phyloP scores from a whole-genome alignment of 2,113 vertebrate species.

The Lagopus muta region DNA sequence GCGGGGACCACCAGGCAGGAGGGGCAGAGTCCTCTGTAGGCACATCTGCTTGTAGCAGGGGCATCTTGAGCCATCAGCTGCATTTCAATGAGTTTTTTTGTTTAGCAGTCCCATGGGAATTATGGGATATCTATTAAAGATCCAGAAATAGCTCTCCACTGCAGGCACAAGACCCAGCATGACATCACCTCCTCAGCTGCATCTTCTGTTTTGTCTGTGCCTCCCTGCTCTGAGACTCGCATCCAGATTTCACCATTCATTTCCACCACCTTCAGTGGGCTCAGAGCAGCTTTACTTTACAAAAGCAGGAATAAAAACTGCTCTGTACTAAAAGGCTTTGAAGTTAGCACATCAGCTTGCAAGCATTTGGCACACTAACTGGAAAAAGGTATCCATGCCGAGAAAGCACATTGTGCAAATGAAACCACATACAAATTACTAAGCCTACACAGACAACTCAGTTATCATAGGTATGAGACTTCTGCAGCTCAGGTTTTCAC shows the following conservation, averaged over 20 bases:
- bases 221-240: neutral
- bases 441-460: neutral
- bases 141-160: conserved; percentile 80
- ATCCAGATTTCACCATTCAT: neutral
- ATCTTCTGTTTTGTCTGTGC: conserved; percentile 54
- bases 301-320: neutral
- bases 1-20: neutral
- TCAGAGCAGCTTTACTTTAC: neutral
- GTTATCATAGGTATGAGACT: accelerated
- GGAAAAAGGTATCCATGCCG: neutral
- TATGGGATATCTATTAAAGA: conserved; percentile 77
- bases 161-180: conserved; percentile 70
- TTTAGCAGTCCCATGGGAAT: conserved; percentile 67
- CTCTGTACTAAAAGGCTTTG: neutral
- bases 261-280: neutral
- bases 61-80: conserved; percentile 5
- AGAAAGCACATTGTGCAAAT: neutral
- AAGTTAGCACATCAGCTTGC: neutral
- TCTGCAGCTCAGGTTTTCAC: neutral
- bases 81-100: conserved; percentile 56
- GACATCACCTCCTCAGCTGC: conserved; percentile 58
- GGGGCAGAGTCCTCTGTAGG: neutral
- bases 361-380: neutral
- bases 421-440: neutral
- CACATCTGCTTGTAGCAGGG: conserved; percentile 30